Base-by-base conservation (phyloP, 1,140 invertebrate species). In the Pogonomyrmex barbatus region DNA sequence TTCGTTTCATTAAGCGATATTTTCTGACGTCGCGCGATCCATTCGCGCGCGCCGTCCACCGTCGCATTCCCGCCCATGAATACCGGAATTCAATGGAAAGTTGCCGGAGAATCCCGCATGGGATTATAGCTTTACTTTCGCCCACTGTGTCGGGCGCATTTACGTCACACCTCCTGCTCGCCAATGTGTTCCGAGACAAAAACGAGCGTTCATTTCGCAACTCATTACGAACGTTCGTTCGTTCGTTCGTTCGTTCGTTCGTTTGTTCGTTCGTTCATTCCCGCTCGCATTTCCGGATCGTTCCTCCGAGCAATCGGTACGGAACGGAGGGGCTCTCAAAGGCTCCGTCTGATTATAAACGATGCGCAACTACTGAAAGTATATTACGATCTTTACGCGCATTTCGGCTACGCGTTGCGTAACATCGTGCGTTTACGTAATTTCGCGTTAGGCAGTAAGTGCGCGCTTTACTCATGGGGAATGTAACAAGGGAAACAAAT, bases 61-160 rank as follows among this genome's bases (percentile, higher is more conserved):
- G 14, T 54, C 12, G 62, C 60, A 79, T 79, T 79, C 60, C 12
- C 77, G 12, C 14, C 47, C 24, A 12, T 70, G 62, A 68, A 70
- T 81, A 33, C 62, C 36, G 77, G 47, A 45, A 81, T 81, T 81
- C 63, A 70, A 70, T 52, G 78, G 78, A 14, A 68, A 54, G 63
- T 30, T 68, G 39, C 78, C n/a, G 65, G 63, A 62, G 56, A 56
- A 65, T 45, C 39, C 24, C 12, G 17, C 24, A 24, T 47, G 33
- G 39, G n/a, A n/a, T n/a, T 70, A 56, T 14, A 81, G 50, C 78
- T 81, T 56, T 70, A 70, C 63, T 56, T 45, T 45, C 78, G 78
- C 36, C 24, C 14, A 42, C 65, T 14, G 12, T 70, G 39, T 45
- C 52, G 52, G 30, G n/a, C 65, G 65, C 50, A 33, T 81, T 70